A percentile compares a stretch with the other conserved stretches of the same genome.
phyloP scores from a whole-genome alignment of 2,888 invertebrate genomes.

The Microctonus hyperodae region DNA sequence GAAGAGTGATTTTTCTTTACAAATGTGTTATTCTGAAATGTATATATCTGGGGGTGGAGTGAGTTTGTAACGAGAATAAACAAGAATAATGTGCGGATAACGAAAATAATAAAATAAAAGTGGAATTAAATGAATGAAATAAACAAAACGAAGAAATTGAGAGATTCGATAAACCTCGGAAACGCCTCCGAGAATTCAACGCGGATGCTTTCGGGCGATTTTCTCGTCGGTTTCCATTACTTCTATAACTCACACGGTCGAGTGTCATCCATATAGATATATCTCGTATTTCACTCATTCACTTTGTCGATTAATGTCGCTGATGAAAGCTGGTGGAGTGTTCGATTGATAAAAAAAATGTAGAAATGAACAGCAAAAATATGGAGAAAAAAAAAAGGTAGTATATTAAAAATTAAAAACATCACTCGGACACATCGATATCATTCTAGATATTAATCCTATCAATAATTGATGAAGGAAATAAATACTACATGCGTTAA shows the following conservation, averaged over 20 bases:
- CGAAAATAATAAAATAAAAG: slow-evolving; percentile 16
- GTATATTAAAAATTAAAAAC: no score
- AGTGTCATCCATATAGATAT: slow-evolving; percentile 15
- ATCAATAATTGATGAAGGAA: background rate
- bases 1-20: slow-evolving; percentile 10
- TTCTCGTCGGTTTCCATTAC: slow-evolving; percentile 23
- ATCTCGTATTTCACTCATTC: background rate
- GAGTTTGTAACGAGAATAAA: slow-evolving; percentile 22
- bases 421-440: background rate
- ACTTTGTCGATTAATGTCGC: slow-evolving; percentile 26
- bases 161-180: slow-evolving; percentile 33
- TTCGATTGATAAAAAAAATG: background rate
- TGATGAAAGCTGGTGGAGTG: slow-evolving; percentile 2
- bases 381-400: background rate
- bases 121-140: slow-evolving; percentile 4
- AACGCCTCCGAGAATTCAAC: slow-evolving; percentile 31
- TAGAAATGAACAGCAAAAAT: background rate
- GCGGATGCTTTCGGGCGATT: slow-evolving; percentile 22
- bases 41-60: background rate
- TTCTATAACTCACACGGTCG: background rate
- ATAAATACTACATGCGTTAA: background rate
- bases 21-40: background rate
- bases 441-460: background rate
- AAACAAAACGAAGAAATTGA: slow-evolving; percentile 31
- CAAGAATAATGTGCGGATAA: no score